These are phyloP conservation scores for Beroe forskalii DNA, from an alignment of 37 sponge, comb jelly and placozoan species.

Conservation along the genomic window DNA sequence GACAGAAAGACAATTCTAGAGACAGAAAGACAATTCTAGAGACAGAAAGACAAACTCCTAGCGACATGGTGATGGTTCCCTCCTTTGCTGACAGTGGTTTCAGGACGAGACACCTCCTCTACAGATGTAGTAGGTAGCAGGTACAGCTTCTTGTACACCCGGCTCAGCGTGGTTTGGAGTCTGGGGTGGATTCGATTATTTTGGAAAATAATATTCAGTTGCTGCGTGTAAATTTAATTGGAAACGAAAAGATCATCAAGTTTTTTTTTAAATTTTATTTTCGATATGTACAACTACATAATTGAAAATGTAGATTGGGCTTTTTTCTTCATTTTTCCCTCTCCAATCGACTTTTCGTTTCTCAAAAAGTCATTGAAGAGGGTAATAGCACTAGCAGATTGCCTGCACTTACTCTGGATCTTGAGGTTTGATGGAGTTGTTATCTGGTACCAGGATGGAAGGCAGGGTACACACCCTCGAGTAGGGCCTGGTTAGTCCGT, in stretches of 20 bases:
- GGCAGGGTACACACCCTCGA: conserved; percentile 9
- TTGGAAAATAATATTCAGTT: too few species aligned
- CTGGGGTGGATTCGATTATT: not conserved
- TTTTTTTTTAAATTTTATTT: too few species aligned
- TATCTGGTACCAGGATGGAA: not conserved
- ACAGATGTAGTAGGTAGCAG: not conserved
- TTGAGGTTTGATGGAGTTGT: not conserved
- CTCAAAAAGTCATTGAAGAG: too few species aligned
- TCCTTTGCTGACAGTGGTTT: not conserved
- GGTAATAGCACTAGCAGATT: too few species aligned
- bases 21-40: too few species aligned
- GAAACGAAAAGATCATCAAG: too few species aligned
- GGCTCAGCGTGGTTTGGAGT: not conserved
- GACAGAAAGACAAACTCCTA: not conserved
- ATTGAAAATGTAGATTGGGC: too few species aligned
- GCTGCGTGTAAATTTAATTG: too few species aligned
- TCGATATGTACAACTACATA: too few species aligned
- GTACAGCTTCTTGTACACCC: not conserved
- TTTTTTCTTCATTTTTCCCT: too few species aligned
- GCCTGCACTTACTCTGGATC: conserved; percentile 51
- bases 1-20: too few species aligned
- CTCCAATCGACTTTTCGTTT: too few species aligned
- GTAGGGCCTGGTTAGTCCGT: conserved; percentile 54
- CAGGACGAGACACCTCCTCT: not conserved
- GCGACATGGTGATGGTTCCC: not conserved